Percentiles rank a stretch among this genome's conserved stretches.
Conservation (phyloP, 2,797 vertebrate species). For the Leptatherina wallacei region DNA sequence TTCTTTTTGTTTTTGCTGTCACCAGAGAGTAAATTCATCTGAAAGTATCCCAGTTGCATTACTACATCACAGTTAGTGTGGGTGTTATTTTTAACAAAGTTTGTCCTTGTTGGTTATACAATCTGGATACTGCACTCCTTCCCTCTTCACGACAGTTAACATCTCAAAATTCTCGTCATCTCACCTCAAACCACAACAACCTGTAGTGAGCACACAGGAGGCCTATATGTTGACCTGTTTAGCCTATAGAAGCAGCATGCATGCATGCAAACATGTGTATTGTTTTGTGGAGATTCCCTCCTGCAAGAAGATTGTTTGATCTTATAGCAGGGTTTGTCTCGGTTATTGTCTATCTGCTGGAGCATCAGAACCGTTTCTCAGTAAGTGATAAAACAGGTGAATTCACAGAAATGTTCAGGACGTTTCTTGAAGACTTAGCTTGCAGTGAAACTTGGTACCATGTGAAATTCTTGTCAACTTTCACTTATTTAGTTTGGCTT, state of each 20-base stretch:
- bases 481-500: not conserved
- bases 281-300: constrained; percentile 52
- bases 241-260: constrained; percentile 27
- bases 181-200: constrained; percentile 61
- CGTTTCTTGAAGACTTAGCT: constrained; percentile 9
- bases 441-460: not conserved
- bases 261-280: constrained; percentile 30
- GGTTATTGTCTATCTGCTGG: constrained; percentile 48
- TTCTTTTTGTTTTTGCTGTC: not conserved
- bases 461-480: not conserved
- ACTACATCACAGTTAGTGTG: not conserved
- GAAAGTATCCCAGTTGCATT: not conserved
- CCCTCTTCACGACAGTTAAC: constrained; percentile 43
- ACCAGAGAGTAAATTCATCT: constrained; percentile 1
- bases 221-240: constrained; percentile 56
- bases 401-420: constrained; percentile 51
- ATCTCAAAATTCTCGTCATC: constrained; percentile 40
- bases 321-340: constrained; percentile 37
- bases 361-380: constrained; percentile 48
- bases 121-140: constrained; percentile 31
- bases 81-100: constrained; percentile 1
- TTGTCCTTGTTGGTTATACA: constrained; percentile 1
- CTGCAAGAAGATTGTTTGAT: constrained; percentile 47
- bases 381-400: constrained; percentile 41
- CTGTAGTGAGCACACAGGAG: constrained; percentile 26